Conservation (phyloP, 2,888 invertebrate species). For the Cheilosia vernalis region DNA sequence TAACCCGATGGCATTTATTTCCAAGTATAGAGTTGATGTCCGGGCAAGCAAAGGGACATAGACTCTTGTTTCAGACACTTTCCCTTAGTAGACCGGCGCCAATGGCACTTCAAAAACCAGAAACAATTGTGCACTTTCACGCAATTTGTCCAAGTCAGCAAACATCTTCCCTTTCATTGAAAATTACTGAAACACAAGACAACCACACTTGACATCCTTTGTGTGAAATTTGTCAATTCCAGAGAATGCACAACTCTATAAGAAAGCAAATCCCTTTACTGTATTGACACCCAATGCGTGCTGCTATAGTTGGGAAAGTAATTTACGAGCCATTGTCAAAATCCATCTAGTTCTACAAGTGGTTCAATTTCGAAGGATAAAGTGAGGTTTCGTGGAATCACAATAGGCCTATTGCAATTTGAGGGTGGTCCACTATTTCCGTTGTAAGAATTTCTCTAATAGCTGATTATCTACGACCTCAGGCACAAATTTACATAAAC, state of each 20-base stretch:
- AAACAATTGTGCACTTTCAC: conserved; percentile 33
- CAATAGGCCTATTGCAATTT: not conserved
- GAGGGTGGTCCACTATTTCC: conserved; percentile 36
- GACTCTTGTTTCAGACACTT: not conserved
- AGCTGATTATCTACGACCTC: conserved; percentile 51
- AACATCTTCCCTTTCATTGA: conserved; percentile 55
- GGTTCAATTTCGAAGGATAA: conserved; percentile 13
- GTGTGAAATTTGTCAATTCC: conserved; percentile 29
- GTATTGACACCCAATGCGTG: conserved; percentile 4
- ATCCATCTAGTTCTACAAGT: conserved; percentile 17
- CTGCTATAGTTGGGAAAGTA: not conserved
- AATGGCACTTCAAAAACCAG: conserved; percentile 4
- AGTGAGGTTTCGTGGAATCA: conserved; percentile 7
- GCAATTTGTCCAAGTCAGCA: conserved; percentile 62
- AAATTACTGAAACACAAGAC: conserved; percentile 6
- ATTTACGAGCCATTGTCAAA: conserved; percentile 8
- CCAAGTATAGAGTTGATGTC: too few relatives aligned
- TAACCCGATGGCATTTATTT: too few relatives aligned
- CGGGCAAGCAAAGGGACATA: not conserved
- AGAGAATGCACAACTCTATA: conserved; percentile 2
- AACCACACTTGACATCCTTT: conserved; percentile 13
- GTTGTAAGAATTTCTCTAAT: conserved; percentile 40
- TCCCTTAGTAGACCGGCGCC: conserved; percentile 53
- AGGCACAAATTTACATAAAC: conserved; percentile 23
- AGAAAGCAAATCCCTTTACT: not conserved